Base-by-base conservation (phyloP, 2,113 vertebrate species). In the Herpetotheres cachinnans region DNA sequence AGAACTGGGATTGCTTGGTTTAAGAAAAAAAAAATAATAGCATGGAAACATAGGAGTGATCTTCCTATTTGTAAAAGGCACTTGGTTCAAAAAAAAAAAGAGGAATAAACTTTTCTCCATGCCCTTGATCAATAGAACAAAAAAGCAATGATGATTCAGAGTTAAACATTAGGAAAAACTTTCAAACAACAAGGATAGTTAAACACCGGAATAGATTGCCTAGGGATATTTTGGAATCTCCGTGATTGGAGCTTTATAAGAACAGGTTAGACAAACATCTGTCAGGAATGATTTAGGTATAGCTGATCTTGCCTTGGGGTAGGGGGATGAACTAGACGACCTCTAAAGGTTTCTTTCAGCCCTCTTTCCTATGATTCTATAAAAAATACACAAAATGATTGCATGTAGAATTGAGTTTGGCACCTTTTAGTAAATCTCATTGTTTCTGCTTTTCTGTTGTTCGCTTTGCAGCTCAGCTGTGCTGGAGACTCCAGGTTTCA, bases 221-320 rank as follows among this genome's bases (percentile, higher is more conserved):
- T 94, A 80, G 58, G 96, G 96, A 72, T 95, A 74, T 95, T 96
- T 96, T 95, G 84, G 95, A 93, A 87, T 87, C 54, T 65, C 87
- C 1, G 4, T 95, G 95, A 96, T 85, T 95, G 92, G 95, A 96
- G 91, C 47, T 76, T 96, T 96, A 29, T 69, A 76, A 94, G 93
- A 96, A 90, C 93, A 97, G 95, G 96, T 97, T 97, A 97, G 96
- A 97, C 95, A 96, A 97, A 97, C 95, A 95, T 96, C 93, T 97
- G 96, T 96, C 96, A 96, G 89, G 91, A 97, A 89, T 95, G 90
- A 96, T 97, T 97, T 97, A 95, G 94, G 90, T 96, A 97, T 13
- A 91, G 91, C 2, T 90, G 91, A 95, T 93, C 95, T 97, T 96
- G 95, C 96, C 95, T 97, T 96, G 90, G 95, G 96, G 96, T 94